Conservation (phyloP, 2,113 vertebrate genomes). For the Empidonax alnorum region DNA sequence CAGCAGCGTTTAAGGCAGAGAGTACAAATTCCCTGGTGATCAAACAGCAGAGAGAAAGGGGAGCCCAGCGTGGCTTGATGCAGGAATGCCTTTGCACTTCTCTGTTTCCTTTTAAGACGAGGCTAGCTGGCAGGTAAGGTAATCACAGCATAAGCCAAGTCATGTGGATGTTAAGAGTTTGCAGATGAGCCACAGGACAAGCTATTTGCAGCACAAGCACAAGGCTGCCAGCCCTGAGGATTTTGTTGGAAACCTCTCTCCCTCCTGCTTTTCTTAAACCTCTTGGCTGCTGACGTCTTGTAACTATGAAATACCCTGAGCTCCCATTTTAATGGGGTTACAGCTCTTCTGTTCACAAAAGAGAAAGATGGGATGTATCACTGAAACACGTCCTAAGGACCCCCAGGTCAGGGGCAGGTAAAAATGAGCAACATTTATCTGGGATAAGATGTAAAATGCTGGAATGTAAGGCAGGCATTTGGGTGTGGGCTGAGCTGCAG, state of each 20-base stretch:
- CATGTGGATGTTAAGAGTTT: conserved; percentile 27
- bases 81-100: background rate
- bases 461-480: background rate
- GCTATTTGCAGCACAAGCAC: fast-evolving
- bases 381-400: background rate
- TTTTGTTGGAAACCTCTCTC: background rate
- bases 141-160: background rate
- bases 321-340: background rate
- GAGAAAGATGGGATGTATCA: background rate
- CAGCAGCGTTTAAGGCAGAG: background rate
- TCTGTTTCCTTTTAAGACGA: background rate
- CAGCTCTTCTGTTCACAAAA: background rate
- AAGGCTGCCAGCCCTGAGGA: background rate
- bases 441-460: background rate
- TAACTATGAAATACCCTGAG: background rate
- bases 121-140: conserved; percentile 27
- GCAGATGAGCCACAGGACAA: conserved; percentile 28
- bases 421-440: background rate
- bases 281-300: background rate
- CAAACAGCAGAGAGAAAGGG: background rate
- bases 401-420: background rate
- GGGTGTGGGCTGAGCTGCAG: background rate
- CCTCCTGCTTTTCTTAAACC: conserved; percentile 6
- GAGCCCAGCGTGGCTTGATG: background rate
- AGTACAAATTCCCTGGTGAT: background rate